These are phyloP conservation scores for Apeira syringaria DNA, from an alignment of 2,888 invertebrate species.

Conservation along the genomic window DNA sequence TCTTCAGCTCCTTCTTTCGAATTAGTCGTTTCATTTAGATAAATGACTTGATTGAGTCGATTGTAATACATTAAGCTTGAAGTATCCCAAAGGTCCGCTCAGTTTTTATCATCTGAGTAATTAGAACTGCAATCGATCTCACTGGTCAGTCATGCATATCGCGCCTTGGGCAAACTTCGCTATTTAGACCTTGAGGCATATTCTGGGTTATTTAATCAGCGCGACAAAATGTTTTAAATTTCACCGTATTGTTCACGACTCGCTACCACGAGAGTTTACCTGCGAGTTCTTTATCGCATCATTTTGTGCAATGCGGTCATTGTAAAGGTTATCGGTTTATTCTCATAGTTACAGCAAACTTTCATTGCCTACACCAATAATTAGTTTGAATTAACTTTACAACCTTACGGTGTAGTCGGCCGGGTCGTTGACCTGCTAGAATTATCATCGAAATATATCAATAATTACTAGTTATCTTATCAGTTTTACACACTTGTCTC, in stretches of 20 bases:
- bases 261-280: conserved; percentile 47
- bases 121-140: conserved; percentile 71
- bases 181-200: conserved; percentile 47
- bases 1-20: too few relatives aligned
- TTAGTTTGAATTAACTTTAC: conserved; percentile 18
- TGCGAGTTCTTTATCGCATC: conserved; percentile 53
- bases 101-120: conserved; percentile 48
- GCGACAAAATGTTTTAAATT: conserved; percentile 52
- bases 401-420: conserved; percentile 24
- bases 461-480: conserved; percentile 35
- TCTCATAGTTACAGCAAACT: conserved; percentile 27
- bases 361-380: conserved; percentile 24
- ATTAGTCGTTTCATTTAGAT: too few relatives aligned
- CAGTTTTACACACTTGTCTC: conserved; percentile 24
- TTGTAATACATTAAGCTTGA: too few relatives aligned
- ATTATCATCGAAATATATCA: conserved; percentile 45
- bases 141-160: conserved; percentile 71
- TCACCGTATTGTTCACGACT: conserved; percentile 74
- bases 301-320: conserved; percentile 53
- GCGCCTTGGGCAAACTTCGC: conserved; percentile 47
- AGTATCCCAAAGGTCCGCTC: too few relatives aligned
- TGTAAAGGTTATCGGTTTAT: conserved; percentile 52
- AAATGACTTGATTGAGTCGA: too few relatives aligned
- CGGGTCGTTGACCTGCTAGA: conserved; percentile 53
- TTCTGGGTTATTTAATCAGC: conserved; percentile 50